These are phyloP conservation scores for Pangasius macronema DNA, from an alignment of 2,797 vertebrate genomes.

Conservation along the genomic window DNA sequence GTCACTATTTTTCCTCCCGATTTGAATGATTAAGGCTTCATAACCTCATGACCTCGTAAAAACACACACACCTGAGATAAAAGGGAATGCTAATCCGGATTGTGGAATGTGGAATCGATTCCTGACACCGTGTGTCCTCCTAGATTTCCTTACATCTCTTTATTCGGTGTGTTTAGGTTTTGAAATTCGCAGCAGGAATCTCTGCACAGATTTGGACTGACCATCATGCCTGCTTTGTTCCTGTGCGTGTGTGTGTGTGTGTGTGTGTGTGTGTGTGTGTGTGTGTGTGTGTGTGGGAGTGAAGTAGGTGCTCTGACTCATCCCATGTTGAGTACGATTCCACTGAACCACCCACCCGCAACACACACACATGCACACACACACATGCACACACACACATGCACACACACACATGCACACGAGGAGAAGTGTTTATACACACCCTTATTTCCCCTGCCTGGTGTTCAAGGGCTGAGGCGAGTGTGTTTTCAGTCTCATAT, in stretches of 20 bases:
- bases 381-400: constrained; percentile 22
- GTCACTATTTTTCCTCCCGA: background rate
- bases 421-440: constrained; percentile 13
- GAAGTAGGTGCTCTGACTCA: constrained; percentile 2
- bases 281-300: background rate
- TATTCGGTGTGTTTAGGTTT: background rate
- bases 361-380: constrained; percentile 10
- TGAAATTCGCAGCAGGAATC: background rate
- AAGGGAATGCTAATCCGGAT: background rate
- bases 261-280: background rate
- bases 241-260: constrained; percentile 7
- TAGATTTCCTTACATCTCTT: background rate
- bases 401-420: constrained; percentile 23
- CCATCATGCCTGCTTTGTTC: background rate
- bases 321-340: background rate
- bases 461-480: background rate
- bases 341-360: constrained; percentile 3
- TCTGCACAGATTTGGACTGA: background rate
- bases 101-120: background rate
- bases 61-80: background rate
- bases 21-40: background rate
- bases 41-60: background rate
- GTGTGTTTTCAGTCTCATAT: background rate
- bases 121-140: background rate
- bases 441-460: constrained; percentile 15